These are phyloP conservation scores for Laticauda colubrina DNA, from an alignment of 2,113 vertebrate genomes.

Conservation along the genomic window DNA sequence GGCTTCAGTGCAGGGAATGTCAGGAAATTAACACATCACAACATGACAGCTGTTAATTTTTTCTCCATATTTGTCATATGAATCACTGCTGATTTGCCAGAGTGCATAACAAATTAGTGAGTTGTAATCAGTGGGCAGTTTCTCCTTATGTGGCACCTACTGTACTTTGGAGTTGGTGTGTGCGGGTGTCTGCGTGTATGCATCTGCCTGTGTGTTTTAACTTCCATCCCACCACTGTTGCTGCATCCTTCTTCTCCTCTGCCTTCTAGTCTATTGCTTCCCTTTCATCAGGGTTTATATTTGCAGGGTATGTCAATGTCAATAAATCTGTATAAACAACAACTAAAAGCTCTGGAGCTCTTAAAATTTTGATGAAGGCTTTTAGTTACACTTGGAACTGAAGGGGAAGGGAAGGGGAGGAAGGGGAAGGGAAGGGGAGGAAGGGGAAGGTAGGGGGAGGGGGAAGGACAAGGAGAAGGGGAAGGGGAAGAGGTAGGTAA, in stretches of 20 bases:
- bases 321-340: slow-evolving; percentile 84
- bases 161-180: slow-evolving; percentile 16
- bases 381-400: slow-evolving; percentile 80
- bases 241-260: slow-evolving; percentile 8
- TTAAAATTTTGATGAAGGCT: slow-evolving; percentile 88
- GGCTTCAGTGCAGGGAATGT: slow-evolving; percentile 97
- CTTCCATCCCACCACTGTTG: neutral
- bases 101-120: slow-evolving; percentile 97
- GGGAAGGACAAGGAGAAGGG: neutral
- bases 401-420: neutral
- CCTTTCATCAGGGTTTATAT: slow-evolving; percentile 65
- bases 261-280: slow-evolving; percentile 72
- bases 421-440: neutral
- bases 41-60: slow-evolving; percentile 99
- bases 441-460: neutral
- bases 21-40: slow-evolving; percentile 99
- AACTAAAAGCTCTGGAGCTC: slow-evolving; percentile 81
- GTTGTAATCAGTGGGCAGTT: slow-evolving; percentile 88
- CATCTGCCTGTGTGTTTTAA: neutral
- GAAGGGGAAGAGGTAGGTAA: neutral
- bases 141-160: slow-evolving; percentile 69
- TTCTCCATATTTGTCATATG: slow-evolving; percentile 92
- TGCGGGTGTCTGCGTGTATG: too few relatives aligned
- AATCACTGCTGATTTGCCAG: slow-evolving; percentile 93
- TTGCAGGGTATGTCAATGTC: slow-evolving; percentile 80